Conservation (phyloP, 2,888 invertebrate genomes). For the Maniola hyperantus region DNA sequence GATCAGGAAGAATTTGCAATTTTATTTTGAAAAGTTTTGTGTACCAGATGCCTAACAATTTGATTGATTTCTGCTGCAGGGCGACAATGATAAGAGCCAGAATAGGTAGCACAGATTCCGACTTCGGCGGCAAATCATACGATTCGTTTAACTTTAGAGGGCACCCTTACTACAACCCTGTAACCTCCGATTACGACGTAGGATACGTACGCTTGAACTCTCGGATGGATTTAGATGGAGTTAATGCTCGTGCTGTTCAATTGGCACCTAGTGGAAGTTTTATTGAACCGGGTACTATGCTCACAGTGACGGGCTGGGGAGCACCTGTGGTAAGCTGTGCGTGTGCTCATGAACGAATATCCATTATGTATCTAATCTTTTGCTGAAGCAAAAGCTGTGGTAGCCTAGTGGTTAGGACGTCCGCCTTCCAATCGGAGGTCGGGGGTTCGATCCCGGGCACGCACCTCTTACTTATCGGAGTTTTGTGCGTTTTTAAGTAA, state of each 20-base stretch:
- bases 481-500: too few relatives aligned
- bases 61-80: constrained; percentile 42
- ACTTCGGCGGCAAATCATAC: constrained; percentile 65
- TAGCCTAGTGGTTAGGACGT: too few relatives aligned
- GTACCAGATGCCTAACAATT: too few relatives aligned
- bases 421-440: too few relatives aligned
- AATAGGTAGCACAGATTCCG: constrained; percentile 60
- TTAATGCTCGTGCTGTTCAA: not conserved
- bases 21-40: too few relatives aligned
- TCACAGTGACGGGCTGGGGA: constrained; percentile 3
- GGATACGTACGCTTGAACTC: not conserved
- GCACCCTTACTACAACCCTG: constrained; percentile 67
- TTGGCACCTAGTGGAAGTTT: not conserved
- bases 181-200: not conserved
- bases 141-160: constrained; percentile 48
- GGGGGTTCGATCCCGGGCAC: too few relatives aligned
- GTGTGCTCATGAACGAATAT: not conserved
- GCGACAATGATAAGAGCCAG: constrained; percentile 48
- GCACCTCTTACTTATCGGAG: too few relatives aligned
- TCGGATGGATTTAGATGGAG: not conserved
- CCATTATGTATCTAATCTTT: too few relatives aligned
- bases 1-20: too few relatives aligned
- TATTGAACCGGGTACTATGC: not conserved
- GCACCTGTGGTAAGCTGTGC: not conserved
- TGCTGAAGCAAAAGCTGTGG: too few relatives aligned